These are phyloP conservation scores for Ctenicera cuprea DNA, from an alignment of 2,888 invertebrate genomes.

Conservation along the genomic window DNA sequence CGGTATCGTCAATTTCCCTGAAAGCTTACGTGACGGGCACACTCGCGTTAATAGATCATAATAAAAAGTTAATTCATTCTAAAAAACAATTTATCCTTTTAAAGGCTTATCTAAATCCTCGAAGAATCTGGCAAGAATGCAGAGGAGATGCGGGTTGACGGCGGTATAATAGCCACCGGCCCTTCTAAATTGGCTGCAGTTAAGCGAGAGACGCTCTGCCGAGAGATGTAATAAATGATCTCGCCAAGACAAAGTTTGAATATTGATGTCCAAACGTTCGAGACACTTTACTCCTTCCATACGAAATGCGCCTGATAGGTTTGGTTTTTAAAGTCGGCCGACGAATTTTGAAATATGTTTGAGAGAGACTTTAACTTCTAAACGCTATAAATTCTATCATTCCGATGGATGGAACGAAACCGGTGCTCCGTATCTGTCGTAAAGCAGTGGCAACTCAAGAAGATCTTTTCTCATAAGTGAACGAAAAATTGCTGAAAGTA, in stretches of 20 bases:
- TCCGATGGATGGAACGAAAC: constrained; percentile 37
- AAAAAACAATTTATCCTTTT: constrained; percentile 50
- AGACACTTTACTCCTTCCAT: constrained; percentile 64
- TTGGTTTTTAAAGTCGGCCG: constrained; percentile 67
- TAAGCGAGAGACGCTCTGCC: constrained; percentile 62
- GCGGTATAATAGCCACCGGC: constrained; percentile 63
- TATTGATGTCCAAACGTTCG: constrained; percentile 70
- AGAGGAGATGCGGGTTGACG: constrained; percentile 62
- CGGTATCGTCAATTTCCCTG: constrained; percentile 19
- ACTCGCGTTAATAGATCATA: constrained; percentile 9
- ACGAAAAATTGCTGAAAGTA: constrained; percentile 28
- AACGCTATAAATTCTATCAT: constrained; percentile 44
- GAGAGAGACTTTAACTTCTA: constrained; percentile 41
- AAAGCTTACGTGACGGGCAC: constrained; percentile 15
- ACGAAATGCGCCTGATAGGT: constrained; percentile 64
- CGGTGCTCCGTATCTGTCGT: constrained; percentile 24
- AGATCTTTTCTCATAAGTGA: constrained; percentile 22
- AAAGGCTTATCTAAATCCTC: constrained; percentile 48
- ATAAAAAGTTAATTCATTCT: constrained; percentile 46
- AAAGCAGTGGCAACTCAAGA: constrained; percentile 16
- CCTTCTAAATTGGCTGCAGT: constrained; percentile 65
- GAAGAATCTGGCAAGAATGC: constrained; percentile 62
- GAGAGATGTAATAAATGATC: constrained; percentile 71
- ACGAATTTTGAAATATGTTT: constrained; percentile 61
- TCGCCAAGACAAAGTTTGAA: constrained; percentile 70